phyloP scores from a whole-genome alignment of 1,140 invertebrate genomes.

The Heliothis virescens region DNA sequence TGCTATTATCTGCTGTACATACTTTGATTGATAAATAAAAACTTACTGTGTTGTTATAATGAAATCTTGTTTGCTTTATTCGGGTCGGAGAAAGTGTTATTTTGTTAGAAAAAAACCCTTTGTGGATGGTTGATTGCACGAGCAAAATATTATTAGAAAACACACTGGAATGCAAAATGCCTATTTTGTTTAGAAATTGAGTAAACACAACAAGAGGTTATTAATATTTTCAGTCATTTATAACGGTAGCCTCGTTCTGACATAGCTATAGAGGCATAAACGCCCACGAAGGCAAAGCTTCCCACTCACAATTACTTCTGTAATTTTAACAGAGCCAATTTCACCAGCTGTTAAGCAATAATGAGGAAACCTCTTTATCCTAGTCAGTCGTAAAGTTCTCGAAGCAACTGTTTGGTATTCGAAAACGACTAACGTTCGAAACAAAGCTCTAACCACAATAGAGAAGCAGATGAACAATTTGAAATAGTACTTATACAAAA shows the following conservation, averaged over 20 bases:
- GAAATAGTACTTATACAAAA: no score
- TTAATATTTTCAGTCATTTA: not conserved
- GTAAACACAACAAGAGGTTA: not conserved
- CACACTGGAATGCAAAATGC: no score
- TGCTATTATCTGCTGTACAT: no score
- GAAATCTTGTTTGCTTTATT: no score
- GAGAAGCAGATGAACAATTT: no score
- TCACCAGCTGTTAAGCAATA: slow-evolving; percentile 18
- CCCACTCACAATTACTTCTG: slow-evolving; percentile 17
- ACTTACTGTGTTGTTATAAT: no score
- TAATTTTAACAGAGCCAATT: slow-evolving; percentile 10
- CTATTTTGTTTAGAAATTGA: not conserved
- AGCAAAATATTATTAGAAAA: no score
- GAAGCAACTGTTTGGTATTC: not conserved
- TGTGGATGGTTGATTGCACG: no score
- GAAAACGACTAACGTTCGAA: not conserved
- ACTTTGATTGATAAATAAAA: no score
- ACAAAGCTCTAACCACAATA: not conserved
- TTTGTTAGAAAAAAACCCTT: no score
- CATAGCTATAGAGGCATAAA: not conserved
- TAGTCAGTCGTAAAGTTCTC: not conserved
- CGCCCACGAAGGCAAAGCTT: not conserved
- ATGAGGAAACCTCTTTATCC: slow-evolving; percentile 1
- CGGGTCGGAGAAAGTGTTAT: no score
- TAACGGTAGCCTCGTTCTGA: not conserved